These are phyloP conservation scores for Phyllotreta striolata DNA, from an alignment of 2,888 invertebrate species.

Conservation along the genomic window DNA sequence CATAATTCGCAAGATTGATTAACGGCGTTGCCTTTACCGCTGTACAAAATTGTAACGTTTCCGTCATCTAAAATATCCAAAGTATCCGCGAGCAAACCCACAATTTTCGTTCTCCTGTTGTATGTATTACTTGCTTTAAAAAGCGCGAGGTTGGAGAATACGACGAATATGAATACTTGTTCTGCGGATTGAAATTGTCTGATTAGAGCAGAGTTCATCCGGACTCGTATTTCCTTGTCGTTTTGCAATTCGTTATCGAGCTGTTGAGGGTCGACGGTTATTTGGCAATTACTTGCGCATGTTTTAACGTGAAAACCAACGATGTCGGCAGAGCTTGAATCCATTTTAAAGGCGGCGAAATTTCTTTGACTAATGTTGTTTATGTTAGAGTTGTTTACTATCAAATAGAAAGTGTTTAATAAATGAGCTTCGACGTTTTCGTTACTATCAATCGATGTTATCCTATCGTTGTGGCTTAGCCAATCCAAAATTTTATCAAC, in stretches of 20 bases:
- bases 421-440: not conserved
- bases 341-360: not conserved
- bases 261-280: not conserved
- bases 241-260: too few species aligned
- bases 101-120: slow-evolving; percentile 14
- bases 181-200: not conserved
- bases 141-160: too few species aligned
- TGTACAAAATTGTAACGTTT: slow-evolving; percentile 19
- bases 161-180: too few species aligned
- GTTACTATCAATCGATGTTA: not conserved
- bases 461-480: not conserved
- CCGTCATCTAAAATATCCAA: slow-evolving; percentile 4
- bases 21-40: not conserved
- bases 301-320: not conserved
- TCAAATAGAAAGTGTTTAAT: not conserved
- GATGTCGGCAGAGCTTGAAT: not conserved
- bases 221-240: too few species aligned
- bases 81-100: slow-evolving; percentile 28
- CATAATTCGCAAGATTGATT: slow-evolving; percentile 27
- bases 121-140: too few species aligned
- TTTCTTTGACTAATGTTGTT: not conserved
- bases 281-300: not conserved
- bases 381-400: not conserved
- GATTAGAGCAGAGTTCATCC: too few species aligned
- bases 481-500: slow-evolving; percentile 8